phyloP scores from a whole-genome alignment of 2,797 vertebrate genomes.

The Muraenolepis orangiensis region DNA sequence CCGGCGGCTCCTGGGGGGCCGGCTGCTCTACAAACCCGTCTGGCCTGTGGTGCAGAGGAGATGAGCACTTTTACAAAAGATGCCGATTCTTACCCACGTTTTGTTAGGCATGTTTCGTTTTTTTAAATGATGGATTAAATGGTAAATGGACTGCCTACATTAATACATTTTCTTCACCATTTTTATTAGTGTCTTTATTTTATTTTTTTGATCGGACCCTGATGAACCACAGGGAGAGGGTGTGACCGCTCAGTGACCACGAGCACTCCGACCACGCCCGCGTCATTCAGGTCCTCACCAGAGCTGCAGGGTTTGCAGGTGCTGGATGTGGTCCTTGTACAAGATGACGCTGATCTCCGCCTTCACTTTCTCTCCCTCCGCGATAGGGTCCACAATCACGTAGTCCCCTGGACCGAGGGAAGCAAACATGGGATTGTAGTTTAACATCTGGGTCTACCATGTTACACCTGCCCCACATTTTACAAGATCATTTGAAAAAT shows the following conservation, averaged over 20 bases:
- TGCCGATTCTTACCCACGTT: background rate
- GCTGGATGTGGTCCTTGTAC: conserved; percentile 83
- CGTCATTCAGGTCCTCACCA: conserved; percentile 69
- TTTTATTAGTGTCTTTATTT: background rate
- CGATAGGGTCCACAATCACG: conserved; percentile 90
- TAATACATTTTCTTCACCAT: background rate
- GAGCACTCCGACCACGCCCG: background rate
- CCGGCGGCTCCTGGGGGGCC: conserved; percentile 31
- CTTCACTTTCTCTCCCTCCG: conserved; percentile 92
- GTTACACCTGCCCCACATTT: background rate
- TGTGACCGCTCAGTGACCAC: background rate
- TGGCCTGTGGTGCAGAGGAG: conserved; percentile 68
- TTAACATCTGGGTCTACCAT: background rate
- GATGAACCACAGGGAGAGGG: background rate
- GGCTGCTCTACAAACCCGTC: conserved; percentile 64
- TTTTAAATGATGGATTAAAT: background rate
- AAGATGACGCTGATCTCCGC: conserved; percentile 88
- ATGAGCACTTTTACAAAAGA: background rate
- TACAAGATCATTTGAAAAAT: background rate
- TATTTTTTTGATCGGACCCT: background rate
- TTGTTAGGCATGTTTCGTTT: background rate
- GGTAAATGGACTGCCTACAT: background rate
- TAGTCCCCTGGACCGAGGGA: conserved; percentile 73
- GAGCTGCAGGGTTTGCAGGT: conserved; percentile 77
- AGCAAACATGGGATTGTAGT: background rate